Percentiles rank a stretch among this genome's conserved stretches.
Evolutionary conservation across 1,140 invertebrate genomes (phyloP).

Genomic region (silkworm (Bombyx mori)): DNA sequence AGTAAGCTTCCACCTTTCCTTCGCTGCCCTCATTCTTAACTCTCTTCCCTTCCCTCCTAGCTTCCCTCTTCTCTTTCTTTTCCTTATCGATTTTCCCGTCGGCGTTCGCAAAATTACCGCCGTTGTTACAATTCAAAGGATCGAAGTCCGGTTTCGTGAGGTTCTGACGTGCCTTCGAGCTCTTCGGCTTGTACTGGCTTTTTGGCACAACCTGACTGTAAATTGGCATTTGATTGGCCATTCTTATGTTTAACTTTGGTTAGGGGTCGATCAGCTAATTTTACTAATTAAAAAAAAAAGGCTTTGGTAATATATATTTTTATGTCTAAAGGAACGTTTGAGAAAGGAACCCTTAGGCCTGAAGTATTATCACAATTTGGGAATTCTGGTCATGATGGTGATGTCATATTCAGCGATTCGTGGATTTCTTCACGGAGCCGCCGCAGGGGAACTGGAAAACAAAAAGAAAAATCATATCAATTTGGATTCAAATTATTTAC

Average conservation of each 20-base stretch:
- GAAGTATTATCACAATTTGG: too few relatives aligned
- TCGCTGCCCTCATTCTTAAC: conserved; percentile 41
- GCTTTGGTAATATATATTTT: conserved; percentile 47
- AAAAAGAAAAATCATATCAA: too few relatives aligned
- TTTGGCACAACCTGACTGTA: conserved; percentile 68
- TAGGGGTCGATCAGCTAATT: conserved; percentile 18
- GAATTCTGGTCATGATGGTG: too few relatives aligned
- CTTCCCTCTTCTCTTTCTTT: conserved; percentile 36
- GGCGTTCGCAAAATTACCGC: conserved; percentile 55
- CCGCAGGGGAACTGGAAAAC: too few relatives aligned
- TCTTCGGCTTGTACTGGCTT: conserved; percentile 47
- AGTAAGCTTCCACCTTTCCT: conserved; percentile 62
- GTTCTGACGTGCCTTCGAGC: conserved; percentile 23
- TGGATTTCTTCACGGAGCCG: too few relatives aligned
- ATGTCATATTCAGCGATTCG: too few relatives aligned
- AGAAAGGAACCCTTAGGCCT: too few relatives aligned
- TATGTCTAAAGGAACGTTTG: conserved; percentile 46
- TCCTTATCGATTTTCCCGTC: conserved; percentile 38
- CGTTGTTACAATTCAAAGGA: conserved; percentile 64
- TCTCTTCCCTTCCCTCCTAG: conserved; percentile 37
- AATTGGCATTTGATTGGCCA: conserved; percentile 66
- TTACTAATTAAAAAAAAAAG: conserved; percentile 4
- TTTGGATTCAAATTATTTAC: too few relatives aligned
- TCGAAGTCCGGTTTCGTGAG: conserved; percentile 48
- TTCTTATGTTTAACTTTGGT: conserved; percentile 58